Conservation (phyloP, 2,113 vertebrate species). For the Corythoichthys intestinalis region DNA sequence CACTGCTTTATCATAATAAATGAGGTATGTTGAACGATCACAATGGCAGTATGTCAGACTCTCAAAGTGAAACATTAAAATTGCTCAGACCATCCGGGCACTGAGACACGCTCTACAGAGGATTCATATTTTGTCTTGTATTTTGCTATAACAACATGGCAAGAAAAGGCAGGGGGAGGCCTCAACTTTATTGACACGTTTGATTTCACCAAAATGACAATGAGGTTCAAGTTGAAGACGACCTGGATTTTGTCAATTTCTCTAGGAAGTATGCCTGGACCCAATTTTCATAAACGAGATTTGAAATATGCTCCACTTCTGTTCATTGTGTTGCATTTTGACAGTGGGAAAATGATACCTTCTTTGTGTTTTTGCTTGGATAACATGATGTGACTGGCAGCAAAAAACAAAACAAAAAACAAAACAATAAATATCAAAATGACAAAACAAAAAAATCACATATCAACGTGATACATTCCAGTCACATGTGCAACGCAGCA, state of each 20-base stretch:
- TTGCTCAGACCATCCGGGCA: background rate
- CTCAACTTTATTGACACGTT: conserved; percentile 71
- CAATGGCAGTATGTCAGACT: no score
- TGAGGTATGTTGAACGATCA: no score
- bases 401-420: background rate
- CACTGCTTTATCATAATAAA: no score
- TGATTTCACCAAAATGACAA: conserved; percentile 58
- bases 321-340: background rate
- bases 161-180: conserved; percentile 50
- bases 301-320: background rate
- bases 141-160: background rate
- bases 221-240: conserved; percentile 47
- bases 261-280: conserved; percentile 13
- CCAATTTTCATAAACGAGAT: background rate
- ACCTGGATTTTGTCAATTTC: conserved; percentile 28
- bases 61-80: no score
- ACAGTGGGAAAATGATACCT: background rate
- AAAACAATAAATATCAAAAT: conserved; percentile 22
- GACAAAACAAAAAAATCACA: conserved; percentile 72
- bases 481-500: conserved; percentile 76
- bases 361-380: background rate
- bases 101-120: no score
- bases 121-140: background rate
- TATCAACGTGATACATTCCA: conserved; percentile 76
- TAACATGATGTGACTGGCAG: background rate